phyloP scores from a whole-genome alignment of 2,888 invertebrate genomes.

The Lasioglossum villosulum region DNA sequence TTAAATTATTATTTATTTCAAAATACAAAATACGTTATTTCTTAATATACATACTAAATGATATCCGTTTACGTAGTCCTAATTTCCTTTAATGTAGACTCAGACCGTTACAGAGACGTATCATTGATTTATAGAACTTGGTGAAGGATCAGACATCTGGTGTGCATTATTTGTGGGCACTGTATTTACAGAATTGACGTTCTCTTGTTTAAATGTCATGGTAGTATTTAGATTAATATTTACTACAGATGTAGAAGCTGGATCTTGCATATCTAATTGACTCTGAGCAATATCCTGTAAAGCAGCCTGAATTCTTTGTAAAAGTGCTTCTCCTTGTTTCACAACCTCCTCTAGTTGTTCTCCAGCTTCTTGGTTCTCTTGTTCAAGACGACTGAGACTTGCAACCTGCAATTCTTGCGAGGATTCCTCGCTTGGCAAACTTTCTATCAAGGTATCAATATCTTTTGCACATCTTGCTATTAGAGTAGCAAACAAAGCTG shows the following conservation, averaged over 20 bases:
- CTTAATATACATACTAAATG: not conserved
- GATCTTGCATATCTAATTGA: conserved; percentile 94
- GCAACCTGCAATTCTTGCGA: conserved; percentile 96
- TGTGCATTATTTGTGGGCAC: conserved; percentile 73
- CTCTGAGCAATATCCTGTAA: conserved; percentile 97
- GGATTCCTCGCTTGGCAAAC: conserved; percentile 97
- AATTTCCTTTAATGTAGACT: conserved; percentile 24
- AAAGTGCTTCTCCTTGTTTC: conserved; percentile 92
- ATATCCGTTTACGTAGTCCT: conserved; percentile 28
- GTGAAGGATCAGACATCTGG: conserved; percentile 76
- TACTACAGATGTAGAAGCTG: conserved; percentile 85
- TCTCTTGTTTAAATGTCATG: conserved; percentile 77
- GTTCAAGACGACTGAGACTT: conserved; percentile 92
- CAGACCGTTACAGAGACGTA: conserved; percentile 46
- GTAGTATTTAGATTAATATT: conserved; percentile 77
- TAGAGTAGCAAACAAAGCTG: conserved; percentile 95
- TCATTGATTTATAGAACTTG: conserved; percentile 77
- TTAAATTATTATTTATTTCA: conserved; percentile 21
- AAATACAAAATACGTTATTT: conserved; percentile 23
- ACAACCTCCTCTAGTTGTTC: conserved; percentile 94
- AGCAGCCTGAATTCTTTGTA: conserved; percentile 95
- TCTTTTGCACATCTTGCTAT: conserved; percentile 99
- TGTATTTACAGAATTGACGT: conserved; percentile 66
- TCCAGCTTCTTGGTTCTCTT: conserved; percentile 96
- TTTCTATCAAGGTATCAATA: conserved; percentile 98